Conservation (phyloP, 2,113 vertebrate species). For the Felis chaus region DNA sequence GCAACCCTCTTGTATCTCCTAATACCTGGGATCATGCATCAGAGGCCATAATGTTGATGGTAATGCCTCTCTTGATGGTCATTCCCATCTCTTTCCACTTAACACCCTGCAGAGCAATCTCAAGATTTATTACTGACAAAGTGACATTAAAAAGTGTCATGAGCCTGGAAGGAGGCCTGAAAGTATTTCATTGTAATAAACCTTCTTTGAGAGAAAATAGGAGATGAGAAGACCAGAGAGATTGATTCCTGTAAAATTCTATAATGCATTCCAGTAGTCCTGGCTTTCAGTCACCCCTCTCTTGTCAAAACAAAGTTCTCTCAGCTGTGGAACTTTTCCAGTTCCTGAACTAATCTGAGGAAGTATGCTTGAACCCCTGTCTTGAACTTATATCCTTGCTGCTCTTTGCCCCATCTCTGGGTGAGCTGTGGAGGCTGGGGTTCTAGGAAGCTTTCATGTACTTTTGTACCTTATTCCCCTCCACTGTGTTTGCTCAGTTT, state of each 20-base stretch:
- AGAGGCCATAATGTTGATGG: neutral
- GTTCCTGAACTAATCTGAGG: neutral
- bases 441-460: neutral
- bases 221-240: neutral
- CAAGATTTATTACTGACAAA: neutral
- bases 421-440: neutral
- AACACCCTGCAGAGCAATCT: neutral
- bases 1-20: neutral
- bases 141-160: conserved; percentile 21
- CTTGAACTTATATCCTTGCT: neutral
- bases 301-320: neutral
- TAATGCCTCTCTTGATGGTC: conserved; percentile 3
- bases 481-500: neutral
- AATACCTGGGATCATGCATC: neutral
- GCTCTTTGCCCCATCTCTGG: neutral
- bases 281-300: neutral
- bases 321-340: neutral
- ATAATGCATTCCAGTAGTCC: neutral
- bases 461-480: neutral
- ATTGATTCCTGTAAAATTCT: neutral
- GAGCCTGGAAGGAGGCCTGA: neutral
- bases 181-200: conserved; percentile 43
- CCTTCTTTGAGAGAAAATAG: neutral
- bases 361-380: neutral
- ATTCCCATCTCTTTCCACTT: conserved; percentile 5